phyloP scores from a whole-genome alignment of 2,113 vertebrate genomes.

The Elephantulus edwardii region DNA sequence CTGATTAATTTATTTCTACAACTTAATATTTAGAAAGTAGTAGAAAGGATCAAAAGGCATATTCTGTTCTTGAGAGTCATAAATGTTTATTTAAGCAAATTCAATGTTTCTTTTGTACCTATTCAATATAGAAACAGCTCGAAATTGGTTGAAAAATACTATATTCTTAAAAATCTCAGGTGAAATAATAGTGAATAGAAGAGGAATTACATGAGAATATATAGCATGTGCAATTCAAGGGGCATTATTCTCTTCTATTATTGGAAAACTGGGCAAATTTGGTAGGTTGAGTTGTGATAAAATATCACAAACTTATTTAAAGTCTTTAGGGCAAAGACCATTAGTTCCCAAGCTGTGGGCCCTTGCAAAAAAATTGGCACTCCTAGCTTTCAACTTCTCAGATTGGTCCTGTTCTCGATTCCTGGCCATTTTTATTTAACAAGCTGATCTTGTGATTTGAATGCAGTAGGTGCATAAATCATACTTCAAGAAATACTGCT shows the following conservation, averaged over 20 bases:
- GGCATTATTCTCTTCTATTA: neutral
- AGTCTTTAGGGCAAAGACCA: neutral
- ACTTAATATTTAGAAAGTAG: conserved; percentile 55
- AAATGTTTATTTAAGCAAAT: conserved; percentile 57
- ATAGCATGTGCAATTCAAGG: neutral
- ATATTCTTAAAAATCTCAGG: neutral
- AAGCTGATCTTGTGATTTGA: neutral
- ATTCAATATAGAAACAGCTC: neutral
- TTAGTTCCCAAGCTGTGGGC: neutral
- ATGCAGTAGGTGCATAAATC: neutral
- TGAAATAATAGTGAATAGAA: neutral
- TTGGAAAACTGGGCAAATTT: neutral
- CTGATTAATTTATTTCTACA: conserved; percentile 31
- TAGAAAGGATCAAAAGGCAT: conserved; percentile 18
- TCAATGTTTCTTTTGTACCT: conserved; percentile 23
- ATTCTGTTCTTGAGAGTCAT: conserved; percentile 31
- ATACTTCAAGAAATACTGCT: neutral
- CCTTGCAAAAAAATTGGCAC: neutral
- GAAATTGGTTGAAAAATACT: conserved; percentile 35
- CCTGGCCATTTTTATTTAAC: neutral
- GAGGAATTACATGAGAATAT: no score
- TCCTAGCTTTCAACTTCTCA: neutral
- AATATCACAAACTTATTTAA: neutral
- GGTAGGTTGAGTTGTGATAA: neutral
- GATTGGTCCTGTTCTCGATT: neutral